Evolutionary conservation across 92 coral and sea anemone genomes (phyloP).

Genomic region (Paramuricea clavata): DNA sequence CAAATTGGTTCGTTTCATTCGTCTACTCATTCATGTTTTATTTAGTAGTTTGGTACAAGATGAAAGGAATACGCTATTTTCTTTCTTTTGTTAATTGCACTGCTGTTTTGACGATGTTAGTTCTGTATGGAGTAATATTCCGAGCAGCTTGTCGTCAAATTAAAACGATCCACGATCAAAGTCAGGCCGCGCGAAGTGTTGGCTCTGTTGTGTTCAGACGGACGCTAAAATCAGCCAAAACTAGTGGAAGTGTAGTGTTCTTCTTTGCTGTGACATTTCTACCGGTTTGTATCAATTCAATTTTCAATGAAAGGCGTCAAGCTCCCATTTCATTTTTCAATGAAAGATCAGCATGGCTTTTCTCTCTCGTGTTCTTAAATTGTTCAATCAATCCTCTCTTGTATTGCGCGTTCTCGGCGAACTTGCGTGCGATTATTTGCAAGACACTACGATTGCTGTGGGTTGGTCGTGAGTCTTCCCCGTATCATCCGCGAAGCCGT

Average conservation of each 20-base stretch:
- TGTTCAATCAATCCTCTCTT: conserved; percentile 17
- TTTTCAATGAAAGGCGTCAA: neutral
- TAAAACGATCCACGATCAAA: neutral
- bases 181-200: neutral
- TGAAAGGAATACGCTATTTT: neutral
- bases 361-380: conserved; percentile 1
- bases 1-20: neutral
- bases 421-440: neutral
- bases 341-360: neutral
- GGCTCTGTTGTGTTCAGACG: neutral
- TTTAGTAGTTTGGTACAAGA: neutral
- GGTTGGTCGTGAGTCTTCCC: neutral
- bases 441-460: neutral
- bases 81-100: neutral
- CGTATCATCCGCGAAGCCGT: neutral
- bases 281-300: conserved; percentile 3
- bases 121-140: neutral
- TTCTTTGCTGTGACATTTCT: neutral
- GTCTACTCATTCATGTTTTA: neutral
- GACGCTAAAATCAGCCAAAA: conserved; percentile 20
- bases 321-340: neutral
- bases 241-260: conserved; percentile 9
- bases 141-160: neutral
- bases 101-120: neutral
- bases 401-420: conserved; percentile 17